Evolutionary conservation across 2,113 vertebrate species (phyloP).

Genomic region (Struthio camelus): DNA sequence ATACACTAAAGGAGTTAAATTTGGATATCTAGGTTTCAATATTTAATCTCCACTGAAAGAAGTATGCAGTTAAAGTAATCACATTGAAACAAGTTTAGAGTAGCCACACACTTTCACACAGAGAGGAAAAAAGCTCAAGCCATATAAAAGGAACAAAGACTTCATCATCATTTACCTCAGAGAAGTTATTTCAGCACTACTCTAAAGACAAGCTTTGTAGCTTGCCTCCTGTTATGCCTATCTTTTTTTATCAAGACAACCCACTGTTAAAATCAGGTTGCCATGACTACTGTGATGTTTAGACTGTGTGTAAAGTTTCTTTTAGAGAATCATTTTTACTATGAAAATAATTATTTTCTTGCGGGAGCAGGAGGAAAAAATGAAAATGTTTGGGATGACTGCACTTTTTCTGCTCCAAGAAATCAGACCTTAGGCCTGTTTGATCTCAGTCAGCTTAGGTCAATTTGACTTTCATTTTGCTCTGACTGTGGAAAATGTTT

Average conservation of each 20-base stretch:
- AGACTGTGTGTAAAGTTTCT: not conserved
- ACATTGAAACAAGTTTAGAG: not conserved
- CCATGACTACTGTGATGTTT: constrained; percentile 40
- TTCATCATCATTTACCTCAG: constrained; percentile 13
- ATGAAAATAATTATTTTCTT: constrained; percentile 36
- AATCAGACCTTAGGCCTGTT: not conserved
- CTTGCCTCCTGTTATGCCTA: not conserved
- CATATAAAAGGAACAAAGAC: not conserved
- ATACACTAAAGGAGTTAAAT: not conserved
- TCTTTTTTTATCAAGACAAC: constrained; percentile 14
- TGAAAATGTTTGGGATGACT: not conserved
- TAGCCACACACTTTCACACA: not conserved
- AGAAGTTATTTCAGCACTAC: not conserved
- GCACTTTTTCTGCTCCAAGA: not conserved
- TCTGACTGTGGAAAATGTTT: not conserved
- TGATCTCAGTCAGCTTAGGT: not conserved
- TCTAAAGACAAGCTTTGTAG: not conserved
- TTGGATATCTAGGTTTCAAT: not conserved
- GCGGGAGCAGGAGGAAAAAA: not conserved
- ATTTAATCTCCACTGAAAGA: not conserved
- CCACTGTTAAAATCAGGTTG: constrained; percentile 30
- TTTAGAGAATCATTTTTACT: constrained; percentile 7
- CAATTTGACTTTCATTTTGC: not conserved
- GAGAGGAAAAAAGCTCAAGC: not conserved
- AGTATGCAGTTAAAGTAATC: not conserved